Evolutionary conservation across 2,113 vertebrate genomes (phyloP).

Genomic region (Ctenodactylus gundi): DNA sequence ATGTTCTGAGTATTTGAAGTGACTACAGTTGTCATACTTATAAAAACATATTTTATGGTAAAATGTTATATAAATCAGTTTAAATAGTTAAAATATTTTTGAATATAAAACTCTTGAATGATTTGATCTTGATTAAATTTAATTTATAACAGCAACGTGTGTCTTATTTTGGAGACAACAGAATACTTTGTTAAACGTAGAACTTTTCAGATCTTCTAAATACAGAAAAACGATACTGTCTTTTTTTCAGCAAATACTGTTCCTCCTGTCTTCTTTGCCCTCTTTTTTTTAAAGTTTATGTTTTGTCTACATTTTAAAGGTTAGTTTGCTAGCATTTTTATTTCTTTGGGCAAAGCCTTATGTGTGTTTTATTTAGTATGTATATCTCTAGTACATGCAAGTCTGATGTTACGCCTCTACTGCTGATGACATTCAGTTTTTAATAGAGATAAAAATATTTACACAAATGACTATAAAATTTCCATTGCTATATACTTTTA

Average conservation of each 20-base stretch:
- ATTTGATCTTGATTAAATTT: no score
- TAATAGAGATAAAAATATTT: background rate
- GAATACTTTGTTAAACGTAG: no score
- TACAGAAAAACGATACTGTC: no score
- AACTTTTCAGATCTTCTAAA: no score
- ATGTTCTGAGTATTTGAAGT: background rate
- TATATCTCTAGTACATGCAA: background rate
- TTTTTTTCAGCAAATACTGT: no score
- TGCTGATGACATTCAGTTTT: background rate
- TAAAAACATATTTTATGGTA: conserved; percentile 15
- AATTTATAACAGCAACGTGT: no score
- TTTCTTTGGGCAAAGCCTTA: background rate
- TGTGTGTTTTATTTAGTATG: background rate
- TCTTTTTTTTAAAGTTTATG: no score
- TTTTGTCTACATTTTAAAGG: no score
- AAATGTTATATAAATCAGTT: background rate
- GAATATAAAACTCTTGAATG: background rate
- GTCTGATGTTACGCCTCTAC: background rate
- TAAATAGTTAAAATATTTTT: background rate
- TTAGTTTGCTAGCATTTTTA: no score
- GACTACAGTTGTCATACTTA: no score
- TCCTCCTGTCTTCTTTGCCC: no score
- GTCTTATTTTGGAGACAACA: no score
- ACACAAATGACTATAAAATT: background rate
- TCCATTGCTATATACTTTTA: background rate